Evolutionary conservation across 1,140 invertebrate genomes (phyloP), one percentile per base, ranked within the genome.

Genomic region (Ctenoplectra terminalis): DNA sequence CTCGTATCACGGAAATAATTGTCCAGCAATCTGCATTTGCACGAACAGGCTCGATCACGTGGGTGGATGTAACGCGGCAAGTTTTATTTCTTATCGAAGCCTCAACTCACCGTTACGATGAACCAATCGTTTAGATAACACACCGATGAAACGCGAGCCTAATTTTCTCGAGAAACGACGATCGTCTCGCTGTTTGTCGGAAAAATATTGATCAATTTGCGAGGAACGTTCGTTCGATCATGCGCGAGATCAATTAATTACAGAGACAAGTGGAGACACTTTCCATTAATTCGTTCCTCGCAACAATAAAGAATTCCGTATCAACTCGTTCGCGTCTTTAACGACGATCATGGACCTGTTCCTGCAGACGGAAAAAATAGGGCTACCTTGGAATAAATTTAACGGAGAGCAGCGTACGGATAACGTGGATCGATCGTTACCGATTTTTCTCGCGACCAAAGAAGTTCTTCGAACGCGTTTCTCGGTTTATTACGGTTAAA

Each of bases 231-330:
- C 58, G 77, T 26, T 80, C 77, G 77, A 73, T 80, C 77, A 40
- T 75, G 73, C 58, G 63, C 71, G 70, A 31, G 63, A 83, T 83
- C 72, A 71, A 87, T 87, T 83, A 87, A 87, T 87, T 87, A 87
- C 70, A 20, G 34, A 48, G 70, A 85, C 60, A 46, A 46, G 20
- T 23, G 23, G 15, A 26, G 77, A 54, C 54, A 71, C 66, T 40
- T 66, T 66, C 60, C 67, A 67, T 83, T 83, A 80, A 80, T 83
- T 72, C 76, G 76, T 86, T 78, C 74, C 85, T 34, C 63, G 60
- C 74, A 82, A 85, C 74, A 76, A 87, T 80, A 83, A 83, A 87
- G 64, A 79, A 86, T 58, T 72, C 63, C 54, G 54, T 85, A 84
- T 82, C 79, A 63, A 58, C 37, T 29, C 20, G 76, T 34, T 37